Conservation (phyloP, 2,113 vertebrate species). For the Pleuronectes platessa region DNA sequence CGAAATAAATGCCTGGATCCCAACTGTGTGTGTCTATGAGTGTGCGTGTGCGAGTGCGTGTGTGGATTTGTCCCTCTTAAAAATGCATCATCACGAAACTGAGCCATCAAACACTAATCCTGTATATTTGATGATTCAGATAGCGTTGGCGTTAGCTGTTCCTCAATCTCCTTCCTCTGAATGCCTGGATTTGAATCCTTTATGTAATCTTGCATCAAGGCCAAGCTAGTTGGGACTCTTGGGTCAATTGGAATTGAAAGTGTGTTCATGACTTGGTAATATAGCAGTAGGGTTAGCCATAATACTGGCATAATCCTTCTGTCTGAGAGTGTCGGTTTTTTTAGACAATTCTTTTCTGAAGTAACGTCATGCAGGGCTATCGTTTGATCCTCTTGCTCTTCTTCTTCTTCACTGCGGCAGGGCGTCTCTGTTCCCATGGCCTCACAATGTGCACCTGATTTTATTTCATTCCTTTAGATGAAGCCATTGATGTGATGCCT, state of each 20-base stretch:
- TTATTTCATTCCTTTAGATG: background rate
- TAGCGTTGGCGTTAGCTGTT: slow-evolving; percentile 57
- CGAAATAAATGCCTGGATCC: slow-evolving; percentile 19
- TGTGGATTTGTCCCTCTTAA: slow-evolving; percentile 39
- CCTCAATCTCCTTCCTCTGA: slow-evolving; percentile 63
- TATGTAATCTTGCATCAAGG: slow-evolving; percentile 65
- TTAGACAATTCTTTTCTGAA: background rate
- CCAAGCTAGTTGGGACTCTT: slow-evolving; percentile 46
- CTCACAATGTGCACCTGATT: no score
- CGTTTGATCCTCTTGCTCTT: background rate
- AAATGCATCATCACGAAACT: slow-evolving; percentile 52
- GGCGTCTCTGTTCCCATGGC: background rate
- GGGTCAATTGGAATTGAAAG: slow-evolving; percentile 52
- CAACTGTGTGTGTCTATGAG: background rate
- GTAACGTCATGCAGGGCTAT: background rate
- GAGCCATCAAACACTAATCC: slow-evolving; percentile 62
- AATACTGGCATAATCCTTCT: slow-evolving; percentile 33
- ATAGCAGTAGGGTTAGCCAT: slow-evolving; percentile 27
- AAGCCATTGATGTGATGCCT: background rate
- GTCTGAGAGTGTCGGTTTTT: slow-evolving; percentile 22
- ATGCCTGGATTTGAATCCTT: slow-evolving; percentile 62
- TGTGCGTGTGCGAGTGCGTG: background rate
- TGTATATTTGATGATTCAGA: slow-evolving; percentile 67
- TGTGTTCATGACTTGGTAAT: slow-evolving; percentile 46
- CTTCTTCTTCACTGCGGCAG: background rate